Conservation (phyloP, 2,113 vertebrate species). For the Nyctibius bracteatus region DNA sequence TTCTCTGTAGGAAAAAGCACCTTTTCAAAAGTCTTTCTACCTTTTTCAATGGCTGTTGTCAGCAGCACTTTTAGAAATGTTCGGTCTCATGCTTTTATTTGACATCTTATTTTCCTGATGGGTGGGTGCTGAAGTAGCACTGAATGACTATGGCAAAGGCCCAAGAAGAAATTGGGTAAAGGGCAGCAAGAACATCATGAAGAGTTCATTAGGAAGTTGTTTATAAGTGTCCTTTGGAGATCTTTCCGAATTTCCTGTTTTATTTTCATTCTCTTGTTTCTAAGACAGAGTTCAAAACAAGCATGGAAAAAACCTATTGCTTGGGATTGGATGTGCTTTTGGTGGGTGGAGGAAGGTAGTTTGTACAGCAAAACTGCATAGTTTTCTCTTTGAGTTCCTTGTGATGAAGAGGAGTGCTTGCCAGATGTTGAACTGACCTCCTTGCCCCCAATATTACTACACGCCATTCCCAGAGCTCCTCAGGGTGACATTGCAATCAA, state of each 20-base stretch:
- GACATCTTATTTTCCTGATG: background rate
- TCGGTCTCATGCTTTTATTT: background rate
- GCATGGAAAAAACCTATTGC: background rate
- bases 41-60: background rate
- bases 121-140: background rate
- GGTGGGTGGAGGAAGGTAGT: background rate
- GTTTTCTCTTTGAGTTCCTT: background rate
- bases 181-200: background rate
- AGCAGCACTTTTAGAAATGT: background rate
- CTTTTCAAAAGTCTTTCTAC: background rate
- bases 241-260: background rate
- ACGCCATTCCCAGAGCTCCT: background rate
- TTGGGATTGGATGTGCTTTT: background rate
- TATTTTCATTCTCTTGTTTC: background rate
- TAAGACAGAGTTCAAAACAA: slow-evolving; percentile 2
- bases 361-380: background rate
- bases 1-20: background rate
- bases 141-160: background rate
- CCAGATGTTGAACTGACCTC: background rate
- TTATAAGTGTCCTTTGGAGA: background rate
- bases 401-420: background rate
- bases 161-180: background rate
- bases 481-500: background rate
- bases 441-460: rapidly evolving
- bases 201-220: background rate